Evolutionary conservation across 2,113 vertebrate species (phyloP), one percentile per base, ranked within the genome.

Genomic region (Heterochromis multidens): DNA sequence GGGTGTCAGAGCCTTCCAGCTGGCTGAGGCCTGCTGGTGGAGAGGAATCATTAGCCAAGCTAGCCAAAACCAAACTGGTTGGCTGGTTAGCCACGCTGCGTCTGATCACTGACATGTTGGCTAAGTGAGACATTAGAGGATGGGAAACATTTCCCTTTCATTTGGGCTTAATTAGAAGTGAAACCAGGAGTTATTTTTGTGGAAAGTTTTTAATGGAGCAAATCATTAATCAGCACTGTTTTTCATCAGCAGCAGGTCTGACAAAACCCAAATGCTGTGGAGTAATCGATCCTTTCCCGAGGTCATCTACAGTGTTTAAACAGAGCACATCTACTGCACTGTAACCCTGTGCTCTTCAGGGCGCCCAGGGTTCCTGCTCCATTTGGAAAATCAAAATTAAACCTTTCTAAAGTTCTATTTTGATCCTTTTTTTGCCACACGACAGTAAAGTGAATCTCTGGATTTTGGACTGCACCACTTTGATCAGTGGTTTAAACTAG

Each of bases 1-100:
- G 82, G 86, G 19, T 54, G 88, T 82, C 54, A 6, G 58, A 77
- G 54, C 8, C 59, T 2, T 82, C 88, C 92, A 91, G 89, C 80
- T 92, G 92, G 87, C 81, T 81, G 49, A 86, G 8, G 63, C 52
- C 33, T 59, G 72, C 37, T 54, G 72, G 58, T 83, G 81, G 37
- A 85, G 60, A 61, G 49, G 87, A 85, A 80, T 87, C 80, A 80
- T 58, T 84, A 80, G 80, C 70, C 43, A 33, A 62, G 40, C 80
- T 27, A 81, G 74, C 86, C 88, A 88, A 88, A 87, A 84, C 87
- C 84, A 70, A 84, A 83, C 43, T 83, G 82, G 60, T 77, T 80
- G 83, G 78, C 61, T 63, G 77, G 87, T 89, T 86, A 54, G 61
- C 81, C 37, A 33, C 43, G 8, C 63, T 86, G 40, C 1, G 7